Percentiles rank a stretch among this genome's conserved stretches.
Evolutionary conservation across 1,140 invertebrate species (phyloP).

Genomic region (Parasteatoda tepidariorum): DNA sequence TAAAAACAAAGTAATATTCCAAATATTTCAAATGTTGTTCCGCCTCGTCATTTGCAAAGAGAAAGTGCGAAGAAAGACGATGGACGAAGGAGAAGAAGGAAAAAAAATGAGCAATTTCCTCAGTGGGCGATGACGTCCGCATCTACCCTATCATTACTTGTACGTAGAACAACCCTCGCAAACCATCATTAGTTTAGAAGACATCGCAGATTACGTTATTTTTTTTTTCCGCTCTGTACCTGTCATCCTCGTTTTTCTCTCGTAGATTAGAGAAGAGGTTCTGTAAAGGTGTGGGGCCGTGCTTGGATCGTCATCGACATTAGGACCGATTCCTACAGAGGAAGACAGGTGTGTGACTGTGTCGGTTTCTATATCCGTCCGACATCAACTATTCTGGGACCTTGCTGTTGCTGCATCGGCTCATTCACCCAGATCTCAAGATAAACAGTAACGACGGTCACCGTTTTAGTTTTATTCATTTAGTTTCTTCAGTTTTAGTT

Average conservation of each 20-base stretch:
- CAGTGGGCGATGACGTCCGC: too few relatives aligned
- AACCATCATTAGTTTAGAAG: not conserved
- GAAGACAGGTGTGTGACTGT: not conserved
- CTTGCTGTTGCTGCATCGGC: not conserved
- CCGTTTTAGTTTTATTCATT: not conserved
- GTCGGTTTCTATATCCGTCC: not conserved
- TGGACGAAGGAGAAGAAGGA: too few relatives aligned
- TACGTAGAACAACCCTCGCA: not conserved
- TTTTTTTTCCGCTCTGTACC: not conserved
- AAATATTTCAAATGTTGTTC: too few relatives aligned
- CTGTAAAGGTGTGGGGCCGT: too few relatives aligned
- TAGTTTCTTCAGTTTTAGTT: too few relatives aligned
- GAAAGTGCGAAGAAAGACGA: too few relatives aligned
- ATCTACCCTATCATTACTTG: too few relatives aligned
- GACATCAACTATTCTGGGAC: not conserved
- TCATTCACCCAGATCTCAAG: not conserved
- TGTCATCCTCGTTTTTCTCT: not conserved
- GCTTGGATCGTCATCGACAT: not conserved
- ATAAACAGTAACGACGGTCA: not conserved
- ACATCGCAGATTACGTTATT: not conserved
- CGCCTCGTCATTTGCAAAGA: too few relatives aligned
- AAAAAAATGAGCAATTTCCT: too few relatives aligned
- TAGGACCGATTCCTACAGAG: not conserved
- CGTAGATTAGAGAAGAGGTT: not conserved
- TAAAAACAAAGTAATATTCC: too few relatives aligned